Evolutionary conservation across 2,888 invertebrate species (phyloP).

Genomic region (Pseudanteris insignis): DNA sequence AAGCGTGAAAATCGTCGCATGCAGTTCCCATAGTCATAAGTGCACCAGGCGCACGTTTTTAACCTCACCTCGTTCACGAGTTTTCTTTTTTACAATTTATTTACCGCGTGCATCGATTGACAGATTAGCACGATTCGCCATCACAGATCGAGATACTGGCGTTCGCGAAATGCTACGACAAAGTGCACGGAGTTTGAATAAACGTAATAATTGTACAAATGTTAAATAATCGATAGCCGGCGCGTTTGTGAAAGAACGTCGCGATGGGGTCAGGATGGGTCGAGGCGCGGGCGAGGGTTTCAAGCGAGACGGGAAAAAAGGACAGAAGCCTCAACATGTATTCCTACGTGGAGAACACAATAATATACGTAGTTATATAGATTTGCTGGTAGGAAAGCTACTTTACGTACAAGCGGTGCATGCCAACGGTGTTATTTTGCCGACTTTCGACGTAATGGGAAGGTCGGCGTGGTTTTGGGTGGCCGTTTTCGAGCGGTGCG

Average conservation of each 20-base stretch:
- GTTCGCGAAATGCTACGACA: too few species aligned
- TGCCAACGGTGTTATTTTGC: conserved; percentile 48
- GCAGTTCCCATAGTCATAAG: too few species aligned
- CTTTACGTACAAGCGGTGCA: conserved; percentile 48
- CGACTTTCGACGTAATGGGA: conserved; percentile 39
- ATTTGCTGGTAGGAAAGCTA: conserved; percentile 48
- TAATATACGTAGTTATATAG: conserved; percentile 45
- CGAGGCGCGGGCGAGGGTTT: conserved; percentile 12
- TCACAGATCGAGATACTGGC: too few species aligned
- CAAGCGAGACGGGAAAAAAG: conserved; percentile 12
- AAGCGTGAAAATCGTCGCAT: too few species aligned
- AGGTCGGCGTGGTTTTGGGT: conserved; percentile 19
- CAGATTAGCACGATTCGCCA: too few species aligned
- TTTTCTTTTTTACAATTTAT: too few species aligned
- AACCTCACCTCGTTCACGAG: too few species aligned
- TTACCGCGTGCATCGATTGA: too few species aligned
- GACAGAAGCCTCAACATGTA: conserved; percentile 21
- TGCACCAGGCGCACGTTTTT: too few species aligned
- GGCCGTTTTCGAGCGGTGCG: conserved; percentile 8
- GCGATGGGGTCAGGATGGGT: conserved; percentile 15
- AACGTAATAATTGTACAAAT: conserved; percentile 6
- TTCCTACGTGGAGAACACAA: conserved; percentile 42
- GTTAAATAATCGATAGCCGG: conserved; percentile 14
- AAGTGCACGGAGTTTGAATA: too few species aligned
- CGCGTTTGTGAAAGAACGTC: conserved; percentile 6